Evolutionary conservation across 23 tunicate species (phyloP), one percentile per base, ranked within the genome.

Genomic region (Ciona savignyi): DNA sequence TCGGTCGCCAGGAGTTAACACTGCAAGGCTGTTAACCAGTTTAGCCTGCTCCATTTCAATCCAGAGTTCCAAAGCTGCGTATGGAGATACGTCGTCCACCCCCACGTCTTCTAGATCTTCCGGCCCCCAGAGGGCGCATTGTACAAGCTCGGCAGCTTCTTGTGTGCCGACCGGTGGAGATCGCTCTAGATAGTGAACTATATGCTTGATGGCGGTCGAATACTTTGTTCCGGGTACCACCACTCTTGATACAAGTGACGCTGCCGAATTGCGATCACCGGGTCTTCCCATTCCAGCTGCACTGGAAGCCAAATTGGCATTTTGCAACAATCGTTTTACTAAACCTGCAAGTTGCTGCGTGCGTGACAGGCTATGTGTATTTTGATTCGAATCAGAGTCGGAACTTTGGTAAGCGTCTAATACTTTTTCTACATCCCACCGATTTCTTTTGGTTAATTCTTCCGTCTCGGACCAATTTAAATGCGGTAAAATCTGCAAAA

Each of bases 81-180:
- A 76, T 22, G 91, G 79, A n/a, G 75, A 74, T 33, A 80, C 85
- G 26, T 85, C 86, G 22, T 91, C 86, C 1, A 85, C 76, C 0
- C 85, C 84, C 3, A 79, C 69, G 25, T 90, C 97, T 23, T 71
- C 85, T 22, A 78, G 68, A 30, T 83, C 81, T 32, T 75, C 84
- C 2, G 97, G 97, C 22, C 97, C 97, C 97, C 97, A 91, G 27
- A 91, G 82, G 0, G 97, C 90, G 68, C 97, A 91, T 63, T 91
- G 97, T 6, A 80, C 82, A 22, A 91, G 66, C 24, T 71, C 68
- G 4, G 80, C 70, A 30, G 85, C 81, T 29, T 86, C 81, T 56
- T 85, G 80, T 28, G 80, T 33, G 25, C 70, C 77, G 3, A 67
- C 30, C 2, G 75, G 51, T 3, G 84, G 84, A 28, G 61, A 2